Evolutionary conservation across 2,797 vertebrate species (phyloP).

Genomic region (Schizopygopsis pylzovi): DNA sequence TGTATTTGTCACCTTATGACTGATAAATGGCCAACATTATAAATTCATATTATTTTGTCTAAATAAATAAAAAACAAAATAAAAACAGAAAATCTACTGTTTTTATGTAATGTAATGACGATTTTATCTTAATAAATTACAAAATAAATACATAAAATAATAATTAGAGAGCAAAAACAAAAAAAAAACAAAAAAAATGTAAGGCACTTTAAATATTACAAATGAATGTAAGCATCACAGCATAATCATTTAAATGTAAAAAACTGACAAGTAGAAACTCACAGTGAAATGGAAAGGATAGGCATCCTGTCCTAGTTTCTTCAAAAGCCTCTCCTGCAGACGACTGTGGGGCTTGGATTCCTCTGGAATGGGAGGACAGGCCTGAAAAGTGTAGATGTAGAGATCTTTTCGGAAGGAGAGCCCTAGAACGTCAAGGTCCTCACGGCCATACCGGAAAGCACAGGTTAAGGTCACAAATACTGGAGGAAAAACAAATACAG

Average conservation of each 20-base stretch:
- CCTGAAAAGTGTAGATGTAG: slow-evolving; percentile 94
- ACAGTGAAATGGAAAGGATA: slow-evolving; percentile 90
- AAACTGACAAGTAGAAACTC: slow-evolving; percentile 57
- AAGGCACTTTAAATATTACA: not conserved
- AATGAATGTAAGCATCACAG: not conserved
- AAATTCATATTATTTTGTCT: not conserved
- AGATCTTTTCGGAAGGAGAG: slow-evolving; percentile 96
- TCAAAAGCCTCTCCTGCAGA: slow-evolving; percentile 93
- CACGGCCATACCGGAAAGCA: slow-evolving; percentile 94
- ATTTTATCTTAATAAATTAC: not conserved
- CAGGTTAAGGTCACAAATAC: slow-evolving; percentile 96
- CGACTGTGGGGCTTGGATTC: slow-evolving; percentile 90
- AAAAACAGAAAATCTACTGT: not conserved
- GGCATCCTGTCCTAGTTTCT: slow-evolving; percentile 94
- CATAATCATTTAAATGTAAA: not conserved
- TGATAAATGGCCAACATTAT: not conserved
- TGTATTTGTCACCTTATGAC: not conserved
- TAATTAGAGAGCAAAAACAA: not conserved
- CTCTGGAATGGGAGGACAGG: slow-evolving; percentile 89
- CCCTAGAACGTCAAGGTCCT: slow-evolving; percentile 94
- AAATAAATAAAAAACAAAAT: not conserved
- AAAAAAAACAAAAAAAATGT: too few species aligned
- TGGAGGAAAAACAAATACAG: slow-evolving; percentile 57
- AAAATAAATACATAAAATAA: not conserved
- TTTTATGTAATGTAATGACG: not conserved